Percentiles rank a stretch among this genome's conserved stretches.
Conservation (phyloP, 2,888 invertebrate species). For the Pyrrhia umbra region DNA sequence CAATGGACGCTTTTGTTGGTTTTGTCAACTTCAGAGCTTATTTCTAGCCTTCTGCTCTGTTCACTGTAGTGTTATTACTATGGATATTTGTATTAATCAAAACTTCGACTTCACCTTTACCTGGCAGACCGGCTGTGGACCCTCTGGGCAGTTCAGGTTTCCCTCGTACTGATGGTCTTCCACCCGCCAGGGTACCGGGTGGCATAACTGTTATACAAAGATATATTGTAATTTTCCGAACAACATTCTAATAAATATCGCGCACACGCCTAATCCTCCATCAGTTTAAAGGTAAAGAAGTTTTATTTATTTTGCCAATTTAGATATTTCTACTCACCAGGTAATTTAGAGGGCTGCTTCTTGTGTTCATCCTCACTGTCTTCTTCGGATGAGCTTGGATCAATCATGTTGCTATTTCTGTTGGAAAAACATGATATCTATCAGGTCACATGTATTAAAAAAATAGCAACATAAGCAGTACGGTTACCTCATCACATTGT, state of each 20-base stretch:
- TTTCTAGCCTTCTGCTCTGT: constrained; percentile 10
- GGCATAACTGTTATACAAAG: constrained; percentile 70
- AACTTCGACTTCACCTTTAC: constrained; percentile 63
- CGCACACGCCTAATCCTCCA: no score
- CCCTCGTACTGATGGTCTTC: constrained; percentile 85
- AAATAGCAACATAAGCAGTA: background rate
- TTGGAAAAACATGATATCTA: constrained; percentile 10
- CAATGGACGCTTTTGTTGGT: constrained; percentile 35
- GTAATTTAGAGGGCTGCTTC: constrained; percentile 86
- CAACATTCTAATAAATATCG: no score
- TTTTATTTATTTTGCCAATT: background rate
- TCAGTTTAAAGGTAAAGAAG: no score
- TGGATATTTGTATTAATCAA: constrained; percentile 14
- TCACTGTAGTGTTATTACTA: background rate
- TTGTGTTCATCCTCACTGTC: constrained; percentile 97
- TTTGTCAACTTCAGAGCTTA: constrained; percentile 23
- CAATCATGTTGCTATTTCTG: constrained; percentile 93
- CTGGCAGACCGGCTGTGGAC: constrained; percentile 84
- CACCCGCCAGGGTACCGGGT: constrained; percentile 79
- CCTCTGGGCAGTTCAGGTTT: constrained; percentile 84
- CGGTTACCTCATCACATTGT: no score
- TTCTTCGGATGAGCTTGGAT: constrained; percentile 98
- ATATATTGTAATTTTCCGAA: background rate
- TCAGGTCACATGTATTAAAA: background rate
- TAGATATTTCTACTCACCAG: constrained; percentile 66